Conservation (phyloP, 2,113 vertebrate species). For the Halcyon senegalensis region DNA sequence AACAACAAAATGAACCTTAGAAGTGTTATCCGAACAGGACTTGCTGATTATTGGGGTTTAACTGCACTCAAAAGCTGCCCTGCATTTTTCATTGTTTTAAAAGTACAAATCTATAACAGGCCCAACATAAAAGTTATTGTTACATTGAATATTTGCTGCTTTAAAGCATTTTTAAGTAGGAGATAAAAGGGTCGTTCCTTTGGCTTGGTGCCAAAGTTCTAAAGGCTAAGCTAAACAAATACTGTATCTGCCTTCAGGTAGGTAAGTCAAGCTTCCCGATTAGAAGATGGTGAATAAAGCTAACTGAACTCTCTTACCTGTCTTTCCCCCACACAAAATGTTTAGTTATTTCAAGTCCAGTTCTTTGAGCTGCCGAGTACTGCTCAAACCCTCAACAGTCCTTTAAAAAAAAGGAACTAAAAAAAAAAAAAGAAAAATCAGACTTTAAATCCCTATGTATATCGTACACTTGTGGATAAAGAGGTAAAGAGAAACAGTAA, state of each 20-base stretch:
- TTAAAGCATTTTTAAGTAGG: not conserved
- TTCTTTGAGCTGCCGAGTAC: not conserved
- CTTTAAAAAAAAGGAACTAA: not conserved
- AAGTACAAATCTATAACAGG: not conserved
- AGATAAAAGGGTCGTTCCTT: not conserved
- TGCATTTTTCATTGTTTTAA: not conserved
- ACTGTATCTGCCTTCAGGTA: not conserved
- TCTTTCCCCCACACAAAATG: not conserved
- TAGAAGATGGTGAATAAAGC: not conserved
- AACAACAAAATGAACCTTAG: not conserved
- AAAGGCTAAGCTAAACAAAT: not conserved
- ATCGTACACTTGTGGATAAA: not conserved
- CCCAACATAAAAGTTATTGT: not conserved
- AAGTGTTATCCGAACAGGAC: not conserved
- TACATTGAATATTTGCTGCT: not conserved
- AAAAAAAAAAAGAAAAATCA: not conserved
- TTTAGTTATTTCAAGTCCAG: not conserved
- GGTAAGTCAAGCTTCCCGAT: not conserved
- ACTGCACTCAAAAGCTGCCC: not conserved
- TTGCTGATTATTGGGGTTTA: not conserved
- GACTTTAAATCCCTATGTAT: not conserved
- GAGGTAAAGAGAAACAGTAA: not conserved
- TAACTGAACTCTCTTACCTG: not conserved
- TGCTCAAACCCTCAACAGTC: not conserved
- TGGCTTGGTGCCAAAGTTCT: not conserved